Base-by-base conservation (phyloP, 2,888 invertebrate genomes). In the Trimorus sp. region DNA sequence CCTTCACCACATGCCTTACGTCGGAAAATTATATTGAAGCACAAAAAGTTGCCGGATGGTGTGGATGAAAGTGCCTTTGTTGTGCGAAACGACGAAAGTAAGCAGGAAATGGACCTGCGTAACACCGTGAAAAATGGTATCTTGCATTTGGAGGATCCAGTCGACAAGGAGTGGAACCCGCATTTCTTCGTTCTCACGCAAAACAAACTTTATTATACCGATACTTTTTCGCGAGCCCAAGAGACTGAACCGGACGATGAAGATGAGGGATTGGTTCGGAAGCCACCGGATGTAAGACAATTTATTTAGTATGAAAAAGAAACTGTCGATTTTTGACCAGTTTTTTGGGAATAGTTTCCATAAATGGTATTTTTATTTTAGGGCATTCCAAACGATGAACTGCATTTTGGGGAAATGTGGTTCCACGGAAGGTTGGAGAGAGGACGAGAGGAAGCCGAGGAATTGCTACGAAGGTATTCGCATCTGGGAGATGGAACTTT, bases 361-460 rank as follows among this genome's bases (percentile, higher is more conserved):
- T 48, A 49, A 45, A 26, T 60, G 3, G 48, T 37, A 73, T 42
- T 9, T 40, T 15, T 15, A 69, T 51, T 45, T 68, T n/a, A 94
- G 87, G 95, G 94, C 74, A 94, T 96, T 9, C 95, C 96, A 0
- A 97, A 96, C 87, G 97, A 98, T 74, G 98, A 98, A 89, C 91
- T 98, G 83, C 98, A 98, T 92, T 97, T 97, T 89, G 95, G 96
- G 36, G 98, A 98, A 92, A 96, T 96, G 90, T 98, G 98, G 98
- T 98, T 98, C 89, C 98, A 98, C 89, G 98, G 98, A 0, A 95
- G 95, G 90, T 92, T 98, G 48, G 94, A 95, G 14, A 96, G 96
- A 36, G 97, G 97, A 88, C 96, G 97, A 0, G 97, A 97, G 89
- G 94, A 95, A 84, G 91, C 93, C 11, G 93, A 93, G 84, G 93